A percentile compares a stretch with the other conserved stretches of the same genome.
Evolutionary conservation across 2,797 vertebrate species (phyloP).

Genomic region (Erethizon dorsatum): DNA sequence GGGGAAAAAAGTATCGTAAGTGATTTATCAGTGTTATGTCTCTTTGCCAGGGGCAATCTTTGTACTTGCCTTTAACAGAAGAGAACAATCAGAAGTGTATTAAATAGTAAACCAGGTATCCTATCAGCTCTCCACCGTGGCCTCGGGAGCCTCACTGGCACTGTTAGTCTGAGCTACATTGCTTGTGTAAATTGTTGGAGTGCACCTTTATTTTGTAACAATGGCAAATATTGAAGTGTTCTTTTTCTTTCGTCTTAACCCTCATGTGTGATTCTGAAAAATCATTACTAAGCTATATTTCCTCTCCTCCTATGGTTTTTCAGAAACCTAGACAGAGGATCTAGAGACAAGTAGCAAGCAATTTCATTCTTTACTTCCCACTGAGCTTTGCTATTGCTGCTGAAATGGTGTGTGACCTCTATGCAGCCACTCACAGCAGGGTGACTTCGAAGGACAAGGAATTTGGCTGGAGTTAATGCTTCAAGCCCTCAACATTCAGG

Average conservation of each 20-base stretch:
- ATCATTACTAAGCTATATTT: constrained; percentile 73
- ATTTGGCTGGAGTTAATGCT: constrained; percentile 81
- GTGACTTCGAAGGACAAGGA: constrained; percentile 74
- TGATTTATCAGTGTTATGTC: neutral
- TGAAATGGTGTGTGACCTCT: constrained; percentile 83
- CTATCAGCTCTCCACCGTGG: constrained; percentile 1
- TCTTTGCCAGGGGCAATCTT: constrained; percentile 34
- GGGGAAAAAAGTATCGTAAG: neutral
- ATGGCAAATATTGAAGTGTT: constrained; percentile 42
- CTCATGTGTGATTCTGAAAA: constrained; percentile 65
- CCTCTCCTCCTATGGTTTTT: constrained; percentile 65
- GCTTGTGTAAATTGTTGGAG: constrained; percentile 12
- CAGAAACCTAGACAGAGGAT: constrained; percentile 72
- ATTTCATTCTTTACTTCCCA: constrained; percentile 82
- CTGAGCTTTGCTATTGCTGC: constrained; percentile 78
- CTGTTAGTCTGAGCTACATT: neutral
- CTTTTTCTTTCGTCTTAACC: constrained; percentile 65
- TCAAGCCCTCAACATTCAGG: constrained; percentile 66
- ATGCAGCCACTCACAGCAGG: constrained; percentile 70
- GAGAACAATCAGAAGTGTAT: neutral
- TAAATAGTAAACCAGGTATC: constrained; percentile 38
- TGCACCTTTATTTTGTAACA: constrained; percentile 57
- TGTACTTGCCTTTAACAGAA: constrained; percentile 50
- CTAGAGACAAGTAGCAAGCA: constrained; percentile 81
- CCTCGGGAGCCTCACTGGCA: neutral